These are phyloP conservation scores for Anolis apletophallus DNA, from an alignment of 2,797 vertebrate species.

Conservation along the genomic window DNA sequence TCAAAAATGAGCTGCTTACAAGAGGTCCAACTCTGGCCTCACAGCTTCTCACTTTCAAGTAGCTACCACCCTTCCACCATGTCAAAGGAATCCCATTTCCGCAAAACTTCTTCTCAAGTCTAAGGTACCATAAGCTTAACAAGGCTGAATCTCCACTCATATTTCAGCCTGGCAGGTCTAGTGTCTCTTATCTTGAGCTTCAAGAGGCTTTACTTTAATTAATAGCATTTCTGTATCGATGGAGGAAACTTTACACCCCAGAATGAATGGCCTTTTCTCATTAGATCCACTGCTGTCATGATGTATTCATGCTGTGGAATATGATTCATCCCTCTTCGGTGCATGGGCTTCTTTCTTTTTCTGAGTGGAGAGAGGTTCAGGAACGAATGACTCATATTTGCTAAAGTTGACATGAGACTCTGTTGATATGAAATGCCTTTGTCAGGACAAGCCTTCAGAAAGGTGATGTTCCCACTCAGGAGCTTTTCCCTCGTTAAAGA, in stretches of 20 bases:
- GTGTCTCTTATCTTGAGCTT: conserved; percentile 76
- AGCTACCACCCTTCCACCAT: conserved; percentile 63
- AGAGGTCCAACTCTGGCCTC: conserved; percentile 46
- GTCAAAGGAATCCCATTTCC: conserved; percentile 58
- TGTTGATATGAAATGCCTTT: conserved; percentile 79
- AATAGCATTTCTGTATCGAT: conserved; percentile 80
- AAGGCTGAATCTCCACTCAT: conserved; percentile 77
- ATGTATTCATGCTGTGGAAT: conserved; percentile 79
- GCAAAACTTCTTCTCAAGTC: conserved; percentile 62
- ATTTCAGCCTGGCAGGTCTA: conserved; percentile 79
- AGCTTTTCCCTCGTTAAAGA: conserved; percentile 76
- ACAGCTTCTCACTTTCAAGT: conserved; percentile 58
- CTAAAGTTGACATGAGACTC: conserved; percentile 80
- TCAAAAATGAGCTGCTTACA: conserved; percentile 35
- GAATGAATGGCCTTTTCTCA: conserved; percentile 84
- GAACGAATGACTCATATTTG: conserved; percentile 84
- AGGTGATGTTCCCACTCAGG: conserved; percentile 75
- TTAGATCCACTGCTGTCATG: conserved; percentile 83
- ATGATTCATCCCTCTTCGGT: conserved; percentile 77
- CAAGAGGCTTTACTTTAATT: conserved; percentile 85
- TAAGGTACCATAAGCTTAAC: conserved; percentile 76
- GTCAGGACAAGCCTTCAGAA: conserved; percentile 81
- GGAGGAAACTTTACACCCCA: conserved; percentile 80
- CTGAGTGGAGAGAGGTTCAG: conserved; percentile 75
- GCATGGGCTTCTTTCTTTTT: conserved; percentile 63